These are phyloP conservation scores for Grammomys surdaster DNA, from an alignment of 2,113 vertebrate species.

Conservation along the genomic window DNA sequence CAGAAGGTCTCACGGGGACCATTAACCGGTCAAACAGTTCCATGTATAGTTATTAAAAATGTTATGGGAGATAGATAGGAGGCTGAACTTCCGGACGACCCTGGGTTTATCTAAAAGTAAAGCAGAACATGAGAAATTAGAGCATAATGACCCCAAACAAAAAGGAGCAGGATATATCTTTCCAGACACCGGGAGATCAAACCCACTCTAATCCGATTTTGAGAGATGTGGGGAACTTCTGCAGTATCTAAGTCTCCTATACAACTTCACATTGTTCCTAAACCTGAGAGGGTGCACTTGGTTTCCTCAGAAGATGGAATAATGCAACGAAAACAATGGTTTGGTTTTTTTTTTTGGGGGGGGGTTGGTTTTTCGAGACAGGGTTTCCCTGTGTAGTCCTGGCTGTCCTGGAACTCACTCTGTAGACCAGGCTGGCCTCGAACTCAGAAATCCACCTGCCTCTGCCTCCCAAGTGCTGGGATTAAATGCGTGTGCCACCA, in stretches of 20 bases:
- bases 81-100: not conserved
- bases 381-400: no score
- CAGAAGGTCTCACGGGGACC: not conserved
- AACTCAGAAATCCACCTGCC: no score
- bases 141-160: not conserved
- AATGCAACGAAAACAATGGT: not conserved
- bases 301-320: not conserved
- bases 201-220: not conserved
- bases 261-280: not conserved
- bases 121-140: not conserved
- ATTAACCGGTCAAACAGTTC: not conserved
- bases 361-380: no score
- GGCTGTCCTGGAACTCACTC: no score
- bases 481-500: no score
- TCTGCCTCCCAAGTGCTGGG: no score
- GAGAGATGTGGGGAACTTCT: not conserved
- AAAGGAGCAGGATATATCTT: not conserved
- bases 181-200: not conserved
- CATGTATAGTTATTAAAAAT: not conserved
- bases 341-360: no score
- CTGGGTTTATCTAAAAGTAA: not conserved
- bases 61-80: not conserved
- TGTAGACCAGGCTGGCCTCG: no score
- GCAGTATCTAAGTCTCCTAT: not conserved
- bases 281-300: not conserved